phyloP scores from a whole-genome alignment of 64 coral and sea anemone genomes.

The Cladopsammia gracilis region DNA sequence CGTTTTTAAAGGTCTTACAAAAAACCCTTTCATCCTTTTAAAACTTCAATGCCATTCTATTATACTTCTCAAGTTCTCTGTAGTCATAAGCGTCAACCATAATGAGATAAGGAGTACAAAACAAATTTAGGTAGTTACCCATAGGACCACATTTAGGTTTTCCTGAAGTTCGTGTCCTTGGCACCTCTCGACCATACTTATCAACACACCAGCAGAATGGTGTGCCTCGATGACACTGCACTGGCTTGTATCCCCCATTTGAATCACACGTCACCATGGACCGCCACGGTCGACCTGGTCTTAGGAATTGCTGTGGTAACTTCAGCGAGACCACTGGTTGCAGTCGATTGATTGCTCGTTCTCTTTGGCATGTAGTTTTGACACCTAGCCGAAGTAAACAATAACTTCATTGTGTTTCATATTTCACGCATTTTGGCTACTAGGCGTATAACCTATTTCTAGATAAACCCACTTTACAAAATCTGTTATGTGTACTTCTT shows the following conservation, averaged over 20 bases:
- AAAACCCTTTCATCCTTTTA: background rate
- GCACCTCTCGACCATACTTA: conserved; percentile 62
- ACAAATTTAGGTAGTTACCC: background rate
- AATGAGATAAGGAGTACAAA: background rate
- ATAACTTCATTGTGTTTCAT: background rate
- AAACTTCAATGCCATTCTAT: background rate
- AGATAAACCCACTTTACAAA: too few species aligned
- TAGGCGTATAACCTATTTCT: too few species aligned
- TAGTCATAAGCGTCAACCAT: too few species aligned
- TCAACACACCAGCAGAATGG: conserved; percentile 73
- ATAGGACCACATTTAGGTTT: conserved; percentile 49
- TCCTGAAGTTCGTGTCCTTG: conserved; percentile 53
- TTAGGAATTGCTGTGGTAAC: background rate
- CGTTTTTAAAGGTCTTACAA: too few species aligned
- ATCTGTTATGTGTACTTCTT: too few species aligned
- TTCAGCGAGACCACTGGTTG: conserved; percentile 40
- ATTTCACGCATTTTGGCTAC: too few species aligned
- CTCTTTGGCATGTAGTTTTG: conserved; percentile 31
- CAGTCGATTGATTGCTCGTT: background rate
- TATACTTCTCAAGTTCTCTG: background rate
- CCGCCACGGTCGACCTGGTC: conserved; percentile 1
- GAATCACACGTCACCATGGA: background rate
- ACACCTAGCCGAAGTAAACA: background rate
- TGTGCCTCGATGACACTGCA: conserved; percentile 45
- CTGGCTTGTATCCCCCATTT: conserved; percentile 43